Base-by-base conservation (phyloP, 23 tunicate genomes). In the Clavelina lepadiformis region DNA sequence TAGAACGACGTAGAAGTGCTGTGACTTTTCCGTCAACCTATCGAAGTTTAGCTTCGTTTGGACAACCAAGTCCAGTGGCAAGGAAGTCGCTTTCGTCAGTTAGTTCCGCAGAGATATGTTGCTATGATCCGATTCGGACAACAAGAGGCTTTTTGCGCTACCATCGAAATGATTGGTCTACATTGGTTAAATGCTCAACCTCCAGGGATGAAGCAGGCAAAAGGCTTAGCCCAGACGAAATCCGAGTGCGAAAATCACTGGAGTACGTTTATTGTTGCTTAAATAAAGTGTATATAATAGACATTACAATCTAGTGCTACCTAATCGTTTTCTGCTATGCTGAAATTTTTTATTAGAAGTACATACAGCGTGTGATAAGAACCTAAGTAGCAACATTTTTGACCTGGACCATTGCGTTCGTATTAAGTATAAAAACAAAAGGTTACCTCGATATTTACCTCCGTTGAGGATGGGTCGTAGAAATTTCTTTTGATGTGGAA, bases 21-120 rank as follows among this genome's bases (percentile, higher is more conserved):
- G 87, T 89, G 33, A 89, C 97, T 11, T 89, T 74, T 58, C 87
- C 79, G 31, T 89, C 97, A 6, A 89, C 97, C 20, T 89, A 81
- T 75, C 66, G 81, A 35, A 74, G 67, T 3, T 70, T 89, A 4
- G 59, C 58, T 15, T 51, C 77, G 0, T 55, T 61, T 3, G 45
- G 60, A 0, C 30, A 50, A 22, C 15, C 70, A 23, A 35, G 46
- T 28, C 20, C 63, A 35, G 58, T 32, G 31, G 20, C 67, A 37
- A 18, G 46, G 0, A 18, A 31, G 49, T 27, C 46, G n/a, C 7
- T 11, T 25, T 33, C 46, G 38, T 52, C 75, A 21, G 28, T 52
- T 15, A 36, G 58, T 46, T 67, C 96, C 0, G 67, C 79, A 20
- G 80, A 65, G 26, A 31, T 35, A 25, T 65, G 71, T 28, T 72